Base-by-base conservation (phyloP, 2,888 invertebrate species). In the Scelioninae gen. 1 region DNA sequence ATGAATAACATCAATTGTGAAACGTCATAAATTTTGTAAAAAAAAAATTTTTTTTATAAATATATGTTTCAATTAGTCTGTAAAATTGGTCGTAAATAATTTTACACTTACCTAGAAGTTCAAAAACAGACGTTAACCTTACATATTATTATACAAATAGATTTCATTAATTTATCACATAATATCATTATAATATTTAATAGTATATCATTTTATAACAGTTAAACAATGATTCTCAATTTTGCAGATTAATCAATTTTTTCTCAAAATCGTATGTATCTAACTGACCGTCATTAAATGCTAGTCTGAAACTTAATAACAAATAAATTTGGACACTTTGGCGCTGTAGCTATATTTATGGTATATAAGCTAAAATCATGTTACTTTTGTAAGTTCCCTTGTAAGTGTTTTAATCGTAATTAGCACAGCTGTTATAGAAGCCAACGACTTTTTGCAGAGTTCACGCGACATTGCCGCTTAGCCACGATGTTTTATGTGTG, bases 211-310 rank as follows among this genome's bases (percentile, higher is more conserved):
- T n/a, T n/a, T n/a, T n/a, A n/a, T n/a, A 23, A 23, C 23, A 23
- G 23, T 23, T 23, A 23, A 23, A 23, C 23, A 23, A 2, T 23
- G 23, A 23, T 47, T 86, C 85, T 86, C 87, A 82, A 15, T 38
- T 77, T 69, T 78, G 23, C 89, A 90, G 88, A 72, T 60, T 79
- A 13, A 53, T 79, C 16, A 63, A 60, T 66, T 72, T 72, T 51
- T 66, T 79, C 53, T 43, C 55, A 31, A 79, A 66, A 15, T 72
- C 66, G 79, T 79, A 79, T 72, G 79, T 79, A 79, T 72, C 40
- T 7, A 9, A 40, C 55, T 38, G 10, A 38, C 10, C 29, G 15
- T 43, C 43, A 43, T 55, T 62, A 38, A 45, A 47, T 10, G 74
- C 63, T 63, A 74, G 74, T 23, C 8, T 15, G 43, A 53, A 29